A percentile compares a stretch with the other conserved stretches of the same genome.
These are phyloP conservation scores for Sinosuthora webbiana DNA, from an alignment of 2,113 vertebrate genomes.

Conservation along the genomic window DNA sequence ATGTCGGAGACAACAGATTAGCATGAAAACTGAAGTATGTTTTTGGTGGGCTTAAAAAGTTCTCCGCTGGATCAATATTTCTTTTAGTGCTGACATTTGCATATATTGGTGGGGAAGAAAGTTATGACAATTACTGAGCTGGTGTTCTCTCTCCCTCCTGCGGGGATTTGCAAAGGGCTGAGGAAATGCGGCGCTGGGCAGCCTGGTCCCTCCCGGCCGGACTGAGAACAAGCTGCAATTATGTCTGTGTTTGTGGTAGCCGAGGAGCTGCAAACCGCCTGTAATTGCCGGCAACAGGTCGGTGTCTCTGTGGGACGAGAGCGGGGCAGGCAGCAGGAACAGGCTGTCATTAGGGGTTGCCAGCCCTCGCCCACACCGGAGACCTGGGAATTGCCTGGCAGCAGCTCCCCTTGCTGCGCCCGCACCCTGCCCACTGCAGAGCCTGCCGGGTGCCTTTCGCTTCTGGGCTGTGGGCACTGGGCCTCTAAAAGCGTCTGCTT, in stretches of 20 bases:
- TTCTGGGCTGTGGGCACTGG: not conserved
- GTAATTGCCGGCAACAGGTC: slow-evolving; percentile 28
- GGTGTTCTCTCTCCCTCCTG: not conserved
- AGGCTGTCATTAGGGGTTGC: not conserved
- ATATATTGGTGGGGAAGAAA: not conserved
- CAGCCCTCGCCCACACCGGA: not conserved
- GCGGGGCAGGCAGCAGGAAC: not conserved
- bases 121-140: not conserved
- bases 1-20: rapidly evolving
- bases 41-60: not conserved
- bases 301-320: not conserved
- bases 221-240: not conserved
- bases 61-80: not conserved
- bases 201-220: not conserved
- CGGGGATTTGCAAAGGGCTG: not conserved
- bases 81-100: not conserved
- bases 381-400: not conserved
- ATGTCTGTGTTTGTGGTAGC: not conserved
- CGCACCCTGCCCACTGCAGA: not conserved
- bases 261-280: not conserved
- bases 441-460: rapidly evolving
- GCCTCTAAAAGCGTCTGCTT: not conserved
- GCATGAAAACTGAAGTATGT: rapidly evolving
- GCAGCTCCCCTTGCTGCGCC: not conserved
- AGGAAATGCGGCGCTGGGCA: not conserved